These are phyloP conservation scores for Acanthurus lineatus DNA, from an alignment of 2,797 vertebrate species.

Conservation along the genomic window DNA sequence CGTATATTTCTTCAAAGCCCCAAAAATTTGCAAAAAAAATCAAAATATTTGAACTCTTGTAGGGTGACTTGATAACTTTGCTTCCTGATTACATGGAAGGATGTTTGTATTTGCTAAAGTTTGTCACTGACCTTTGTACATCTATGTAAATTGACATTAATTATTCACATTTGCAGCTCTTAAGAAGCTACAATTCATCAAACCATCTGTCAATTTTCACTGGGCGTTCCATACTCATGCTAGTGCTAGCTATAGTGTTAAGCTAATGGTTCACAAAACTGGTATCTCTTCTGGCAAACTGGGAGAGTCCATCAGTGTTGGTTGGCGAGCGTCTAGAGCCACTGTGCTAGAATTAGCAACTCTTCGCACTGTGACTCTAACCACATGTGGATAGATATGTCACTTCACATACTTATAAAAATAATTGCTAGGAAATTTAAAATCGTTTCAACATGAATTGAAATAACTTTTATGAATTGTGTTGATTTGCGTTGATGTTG, in stretches of 20 bases:
- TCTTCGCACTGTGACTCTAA: neutral
- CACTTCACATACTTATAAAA: neutral
- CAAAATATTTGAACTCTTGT: neutral
- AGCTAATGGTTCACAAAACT: no score
- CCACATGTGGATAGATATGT: no score
- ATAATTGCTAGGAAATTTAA: neutral
- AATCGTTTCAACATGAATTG: neutral
- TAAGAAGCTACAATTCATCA: neutral
- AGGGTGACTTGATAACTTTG: constrained; percentile 2
- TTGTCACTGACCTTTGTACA: constrained; percentile 4
- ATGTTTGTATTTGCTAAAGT: neutral
- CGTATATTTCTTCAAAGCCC: neutral
- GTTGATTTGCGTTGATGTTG: no score
- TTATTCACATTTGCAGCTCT: neutral
- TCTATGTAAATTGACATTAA: neutral
- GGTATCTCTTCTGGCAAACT: no score
- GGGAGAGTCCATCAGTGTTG: neutral
- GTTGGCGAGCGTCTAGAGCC: no score
- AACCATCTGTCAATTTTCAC: neutral
- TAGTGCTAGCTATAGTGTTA: neutral
- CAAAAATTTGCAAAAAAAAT: neutral
- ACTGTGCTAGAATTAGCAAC: no score
- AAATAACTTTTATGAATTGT: neutral
- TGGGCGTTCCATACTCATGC: neutral
- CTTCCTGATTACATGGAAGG: neutral